Base-by-base conservation (phyloP, 2,888 invertebrate genomes). In the Osmoderma eremita region DNA sequence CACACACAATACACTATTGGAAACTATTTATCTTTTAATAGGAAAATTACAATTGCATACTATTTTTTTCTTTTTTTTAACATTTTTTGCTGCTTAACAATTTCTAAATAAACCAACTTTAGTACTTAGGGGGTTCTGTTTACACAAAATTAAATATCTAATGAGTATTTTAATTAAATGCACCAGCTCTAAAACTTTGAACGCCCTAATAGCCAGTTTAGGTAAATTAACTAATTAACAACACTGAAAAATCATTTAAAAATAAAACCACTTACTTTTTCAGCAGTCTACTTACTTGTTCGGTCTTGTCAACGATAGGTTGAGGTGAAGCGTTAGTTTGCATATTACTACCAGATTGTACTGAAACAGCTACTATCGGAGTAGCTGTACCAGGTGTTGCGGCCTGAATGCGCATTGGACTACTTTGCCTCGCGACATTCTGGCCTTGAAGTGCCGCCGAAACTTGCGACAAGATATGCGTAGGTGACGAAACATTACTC, bases 331-430 rank as follows among this genome's bases (percentile, higher is more conserved):
- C 54, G 8, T 49, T 65, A 45, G 65, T 56, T 62, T 69, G 72
- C 18, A 45, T 41, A 69, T 67, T 66, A 65, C 73, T 76, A 1
- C 78, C 80, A 63, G 84, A 83, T 70, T 87, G 87, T 6, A 87
- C 86, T 12, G 86, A 83, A 15, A 89, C 88, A 3, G 88, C 85
- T 6, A 89, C 83, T 22, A 87, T 78, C 36, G 86, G 86, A 5
- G 85, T 83, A 39, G 84, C 78, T 63, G 80, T 81, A 61, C 79
- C 84, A 0, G 85, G 83, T 17, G 81, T 76, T 5, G 62, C 67
- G 18, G 87, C 84, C 78, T 88, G 86, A 70, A 88, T 83, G 58
- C 87, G 84, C 22, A 89, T 88, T 67, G 88, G 89, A 76, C 87
- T 88, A 70, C 83, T 84, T 73, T 87, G 86, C 1, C 86, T 79